Conservation (phyloP, 2,113 vertebrate species). For the Periophthalmodon schlosseri region DNA sequence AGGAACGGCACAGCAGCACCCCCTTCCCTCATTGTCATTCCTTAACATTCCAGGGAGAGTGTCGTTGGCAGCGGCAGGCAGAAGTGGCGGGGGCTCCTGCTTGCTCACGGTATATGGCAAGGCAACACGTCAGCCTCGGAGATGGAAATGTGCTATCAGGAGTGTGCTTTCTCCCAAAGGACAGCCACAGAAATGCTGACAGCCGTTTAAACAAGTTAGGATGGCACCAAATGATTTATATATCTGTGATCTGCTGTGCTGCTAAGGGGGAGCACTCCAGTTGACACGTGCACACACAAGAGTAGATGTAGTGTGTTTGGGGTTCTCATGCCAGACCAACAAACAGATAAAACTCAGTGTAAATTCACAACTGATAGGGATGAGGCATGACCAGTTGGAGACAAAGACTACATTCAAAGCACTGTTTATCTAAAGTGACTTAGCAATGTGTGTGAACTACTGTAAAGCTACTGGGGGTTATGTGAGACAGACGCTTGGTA, state of each 20-base stretch:
- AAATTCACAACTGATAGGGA: conserved; percentile 20
- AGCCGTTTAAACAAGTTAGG: conserved; percentile 53
- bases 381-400: conserved; percentile 30
- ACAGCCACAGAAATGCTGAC: conserved; percentile 42
- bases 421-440: conserved; percentile 30
- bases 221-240: conserved; percentile 39
- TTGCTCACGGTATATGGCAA: conserved; percentile 61
- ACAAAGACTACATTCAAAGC: conserved; percentile 49
- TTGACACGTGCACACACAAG: conserved; percentile 17
- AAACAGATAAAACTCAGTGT: conserved; percentile 34
- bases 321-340: conserved; percentile 9
- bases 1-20: conserved; percentile 52
- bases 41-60: conserved; percentile 69
- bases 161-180: conserved; percentile 39
- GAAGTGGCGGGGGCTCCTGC: conserved; percentile 55
- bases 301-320: conserved; percentile 4
- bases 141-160: conserved; percentile 47
- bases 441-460: conserved; percentile 25
- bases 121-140: conserved; percentile 54
- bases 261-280: conserved; percentile 11
- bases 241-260: conserved; percentile 28
- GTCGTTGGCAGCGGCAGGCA: conserved; percentile 33
- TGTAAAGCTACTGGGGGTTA: conserved; percentile 3
- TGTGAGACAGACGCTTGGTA: not conserved
- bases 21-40: conserved; percentile 68